phyloP scores from a whole-genome alignment of 2,888 invertebrate genomes.

The Eudemis profundana region DNA sequence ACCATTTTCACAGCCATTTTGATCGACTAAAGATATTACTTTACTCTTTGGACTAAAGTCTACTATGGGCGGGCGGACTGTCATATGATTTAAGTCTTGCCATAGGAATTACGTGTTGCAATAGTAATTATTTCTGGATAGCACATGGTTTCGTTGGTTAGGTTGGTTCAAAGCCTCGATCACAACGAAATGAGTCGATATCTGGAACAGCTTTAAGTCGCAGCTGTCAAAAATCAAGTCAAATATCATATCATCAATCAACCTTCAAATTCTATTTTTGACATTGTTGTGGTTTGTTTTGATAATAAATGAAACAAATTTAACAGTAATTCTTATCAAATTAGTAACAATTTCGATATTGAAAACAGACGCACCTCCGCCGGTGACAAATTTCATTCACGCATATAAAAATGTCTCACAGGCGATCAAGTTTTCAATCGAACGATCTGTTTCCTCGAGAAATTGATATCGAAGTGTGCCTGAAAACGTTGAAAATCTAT shows the following conservation, averaged over 20 bases:
- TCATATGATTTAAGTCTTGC: slow-evolving; percentile 79
- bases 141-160: slow-evolving; percentile 26
- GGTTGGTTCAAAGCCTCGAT: slow-evolving; percentile 19
- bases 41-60: too few species aligned
- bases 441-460: slow-evolving; percentile 81
- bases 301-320: slow-evolving; percentile 17
- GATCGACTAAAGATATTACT: slow-evolving; percentile 54
- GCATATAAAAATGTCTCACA: slow-evolving; percentile 63
- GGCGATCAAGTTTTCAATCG: slow-evolving; percentile 63
- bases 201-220: background rate
- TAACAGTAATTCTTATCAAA: background rate
- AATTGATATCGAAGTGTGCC: slow-evolving; percentile 83
- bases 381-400: background rate
- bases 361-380: background rate
- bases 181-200: background rate
- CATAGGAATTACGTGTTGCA: slow-evolving; percentile 49
- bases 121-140: slow-evolving; percentile 16
- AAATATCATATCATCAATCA: too few species aligned
- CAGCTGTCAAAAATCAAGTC: too few species aligned
- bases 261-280: too few species aligned
- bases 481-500: slow-evolving; percentile 82
- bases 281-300: slow-evolving; percentile 31
- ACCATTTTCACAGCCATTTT: slow-evolving; percentile 77
- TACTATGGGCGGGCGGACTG: slow-evolving; percentile 62
- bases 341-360: background rate